Conservation (phyloP, 2,888 invertebrate species). For the Scaptomyza flava region DNA sequence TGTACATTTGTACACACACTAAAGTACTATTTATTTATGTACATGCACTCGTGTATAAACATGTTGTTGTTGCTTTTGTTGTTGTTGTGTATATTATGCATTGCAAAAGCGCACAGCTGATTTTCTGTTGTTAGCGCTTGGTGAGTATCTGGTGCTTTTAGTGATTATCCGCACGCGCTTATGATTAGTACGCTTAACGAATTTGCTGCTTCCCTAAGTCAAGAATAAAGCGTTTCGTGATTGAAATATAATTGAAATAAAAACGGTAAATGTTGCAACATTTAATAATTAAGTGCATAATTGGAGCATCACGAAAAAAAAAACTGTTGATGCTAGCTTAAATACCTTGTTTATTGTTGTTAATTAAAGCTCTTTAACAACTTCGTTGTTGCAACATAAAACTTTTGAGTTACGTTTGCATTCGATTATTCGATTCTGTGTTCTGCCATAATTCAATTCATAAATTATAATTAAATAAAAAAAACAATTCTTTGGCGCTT, state of each 20-base stretch:
- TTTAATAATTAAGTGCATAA: conserved; percentile 21
- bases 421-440: background rate
- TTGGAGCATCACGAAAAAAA: conserved; percentile 48
- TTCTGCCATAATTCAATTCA: background rate
- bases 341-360: conserved; percentile 14
- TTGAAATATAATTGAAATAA: background rate
- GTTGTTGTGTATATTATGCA: conserved; percentile 17
- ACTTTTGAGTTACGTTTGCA: background rate
- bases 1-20: conserved; percentile 18
- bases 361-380: conserved; percentile 32
- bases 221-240: conserved; percentile 13
- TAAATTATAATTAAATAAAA: no score
- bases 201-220: conserved; percentile 18
- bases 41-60: conserved; percentile 4
- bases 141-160: conserved; percentile 26
- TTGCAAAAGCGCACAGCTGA: conserved; percentile 44
- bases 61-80: conserved; percentile 4
- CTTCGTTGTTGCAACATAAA: background rate
- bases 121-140: conserved; percentile 4
- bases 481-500: no score
- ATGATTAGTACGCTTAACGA: conserved; percentile 52
- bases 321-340: background rate
- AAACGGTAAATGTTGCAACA: conserved; percentile 41
- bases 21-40: background rate
- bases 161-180: conserved; percentile 61